Conservation (phyloP, 1,140 invertebrate genomes). For the Orius insidiosus region DNA sequence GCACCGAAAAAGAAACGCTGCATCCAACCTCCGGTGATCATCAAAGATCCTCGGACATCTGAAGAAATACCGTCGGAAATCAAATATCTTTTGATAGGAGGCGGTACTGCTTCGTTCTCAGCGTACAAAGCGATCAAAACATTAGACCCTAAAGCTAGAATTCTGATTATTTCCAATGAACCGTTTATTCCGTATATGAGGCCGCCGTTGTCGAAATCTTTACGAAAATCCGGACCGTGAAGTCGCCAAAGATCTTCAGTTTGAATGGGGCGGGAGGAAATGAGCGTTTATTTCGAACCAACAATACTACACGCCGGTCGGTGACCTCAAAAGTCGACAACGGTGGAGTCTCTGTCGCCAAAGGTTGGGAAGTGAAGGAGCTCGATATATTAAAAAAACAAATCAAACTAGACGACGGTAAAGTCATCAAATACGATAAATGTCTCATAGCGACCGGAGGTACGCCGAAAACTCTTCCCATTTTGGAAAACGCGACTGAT, state of each 20-base stretch:
- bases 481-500: slow-evolving; percentile 43
- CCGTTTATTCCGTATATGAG: slow-evolving; percentile 66
- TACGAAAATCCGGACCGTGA: slow-evolving; percentile 45
- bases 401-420: slow-evolving; percentile 53
- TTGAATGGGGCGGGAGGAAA: too few relatives aligned
- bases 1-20: too few relatives aligned
- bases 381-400: slow-evolving; percentile 51
- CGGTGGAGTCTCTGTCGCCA: slow-evolving; percentile 63
- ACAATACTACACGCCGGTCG: slow-evolving; percentile 51
- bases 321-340: slow-evolving; percentile 35
- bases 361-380: slow-evolving; percentile 53
- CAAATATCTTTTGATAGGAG: slow-evolving; percentile 71
- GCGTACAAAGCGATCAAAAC: slow-evolving; percentile 76
- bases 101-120: slow-evolving; percentile 68
- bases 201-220: slow-evolving; percentile 72
- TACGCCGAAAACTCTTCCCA: slow-evolving; percentile 46
- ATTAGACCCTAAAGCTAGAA: slow-evolving; percentile 60
- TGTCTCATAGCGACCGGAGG: slow-evolving; percentile 78
- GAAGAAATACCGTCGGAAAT: slow-evolving; percentile 37
- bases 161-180: slow-evolving; percentile 66
- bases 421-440: slow-evolving; percentile 64
- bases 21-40: not conserved
- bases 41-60: slow-evolving; percentile 29
- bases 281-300: slow-evolving; percentile 52
- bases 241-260: slow-evolving; percentile 18